Evolutionary conservation across 2,888 invertebrate genomes (phyloP).

Genomic region (Drosophila pseudotakahashii): DNA sequence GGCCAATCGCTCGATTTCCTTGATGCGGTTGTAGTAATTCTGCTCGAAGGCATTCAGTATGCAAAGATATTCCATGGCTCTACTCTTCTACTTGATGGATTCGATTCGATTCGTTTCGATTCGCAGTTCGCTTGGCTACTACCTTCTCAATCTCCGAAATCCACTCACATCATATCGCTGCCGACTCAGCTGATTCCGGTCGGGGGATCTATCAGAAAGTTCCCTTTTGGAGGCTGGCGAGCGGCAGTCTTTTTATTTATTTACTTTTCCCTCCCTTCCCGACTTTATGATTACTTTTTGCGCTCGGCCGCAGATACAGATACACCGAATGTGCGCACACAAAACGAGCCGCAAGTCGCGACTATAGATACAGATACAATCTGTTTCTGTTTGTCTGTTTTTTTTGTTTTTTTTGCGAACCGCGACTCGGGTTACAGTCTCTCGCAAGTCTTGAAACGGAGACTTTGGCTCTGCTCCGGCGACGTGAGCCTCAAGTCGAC

Average conservation of each 20-base stretch:
- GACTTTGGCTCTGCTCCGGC: slow-evolving; percentile 22
- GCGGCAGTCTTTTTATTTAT: slow-evolving; percentile 44
- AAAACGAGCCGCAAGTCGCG: slow-evolving; percentile 38
- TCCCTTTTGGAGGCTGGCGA: slow-evolving; percentile 6
- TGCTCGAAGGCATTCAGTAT: slow-evolving; percentile 82
- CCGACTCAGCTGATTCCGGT: slow-evolving; percentile 4
- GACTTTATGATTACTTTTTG: slow-evolving; percentile 67
- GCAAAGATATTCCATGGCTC: slow-evolving; percentile 81
- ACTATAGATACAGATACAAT: slow-evolving; percentile 73
- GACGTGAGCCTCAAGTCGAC: slow-evolving; percentile 67
- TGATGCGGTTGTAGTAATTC: slow-evolving; percentile 78
- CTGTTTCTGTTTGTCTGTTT: slow-evolving; percentile 52
- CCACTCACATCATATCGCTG: slow-evolving; percentile 14
- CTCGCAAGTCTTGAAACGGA: slow-evolving; percentile 25
- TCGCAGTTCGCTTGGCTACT: not conserved
- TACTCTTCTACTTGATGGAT: not conserved
- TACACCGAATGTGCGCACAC: slow-evolving; percentile 35
- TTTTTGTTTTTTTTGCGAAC: slow-evolving; percentile 6
- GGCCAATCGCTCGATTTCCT: slow-evolving; percentile 76
- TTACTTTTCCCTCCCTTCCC: slow-evolving; percentile 50
- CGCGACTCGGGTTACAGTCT: slow-evolving; percentile 63
- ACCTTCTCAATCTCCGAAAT: not conserved
- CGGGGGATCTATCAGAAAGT: not conserved
- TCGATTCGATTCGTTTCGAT: slow-evolving; percentile 2
- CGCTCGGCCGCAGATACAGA: slow-evolving; percentile 52